Conservation (phyloP, 2,888 invertebrate genomes). For the Cephus pulcher region DNA sequence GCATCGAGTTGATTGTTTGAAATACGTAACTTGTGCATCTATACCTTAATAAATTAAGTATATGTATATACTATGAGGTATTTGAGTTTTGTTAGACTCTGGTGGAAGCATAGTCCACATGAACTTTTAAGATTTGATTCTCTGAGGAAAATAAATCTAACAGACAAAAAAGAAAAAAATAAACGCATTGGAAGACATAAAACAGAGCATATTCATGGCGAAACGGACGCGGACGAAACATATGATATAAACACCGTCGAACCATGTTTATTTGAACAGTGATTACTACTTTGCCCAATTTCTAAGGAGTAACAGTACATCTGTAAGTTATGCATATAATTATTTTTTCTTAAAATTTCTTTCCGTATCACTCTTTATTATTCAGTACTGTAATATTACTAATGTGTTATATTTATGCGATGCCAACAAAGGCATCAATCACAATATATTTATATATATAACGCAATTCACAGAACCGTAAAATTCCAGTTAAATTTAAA, state of each 20-base stretch:
- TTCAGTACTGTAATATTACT: not conserved
- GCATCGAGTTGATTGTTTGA: too few relatives aligned
- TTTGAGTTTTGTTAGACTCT: not conserved
- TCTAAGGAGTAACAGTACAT: not conserved
- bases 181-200: too few relatives aligned
- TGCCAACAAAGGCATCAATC: too few relatives aligned
- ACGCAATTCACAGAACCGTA: too few relatives aligned
- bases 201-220: too few relatives aligned
- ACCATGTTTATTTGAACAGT: not conserved
- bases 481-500: too few relatives aligned
- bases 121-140: not conserved
- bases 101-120: not conserved
- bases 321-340: not conserved
- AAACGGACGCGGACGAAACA: too few relatives aligned
- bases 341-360: not conserved
- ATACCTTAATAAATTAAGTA: not conserved
- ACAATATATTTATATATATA: too few relatives aligned
- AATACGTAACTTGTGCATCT: not conserved
- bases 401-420: too few relatives aligned
- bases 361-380: not conserved
- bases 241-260: not conserved
- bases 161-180: not conserved
- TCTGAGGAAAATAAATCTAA: not conserved
- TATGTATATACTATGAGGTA: not conserved
- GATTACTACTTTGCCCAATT: not conserved